These are phyloP conservation scores for Lateolabrax maculatus DNA, from an alignment of 2,797 vertebrate species.

Conservation along the genomic window DNA sequence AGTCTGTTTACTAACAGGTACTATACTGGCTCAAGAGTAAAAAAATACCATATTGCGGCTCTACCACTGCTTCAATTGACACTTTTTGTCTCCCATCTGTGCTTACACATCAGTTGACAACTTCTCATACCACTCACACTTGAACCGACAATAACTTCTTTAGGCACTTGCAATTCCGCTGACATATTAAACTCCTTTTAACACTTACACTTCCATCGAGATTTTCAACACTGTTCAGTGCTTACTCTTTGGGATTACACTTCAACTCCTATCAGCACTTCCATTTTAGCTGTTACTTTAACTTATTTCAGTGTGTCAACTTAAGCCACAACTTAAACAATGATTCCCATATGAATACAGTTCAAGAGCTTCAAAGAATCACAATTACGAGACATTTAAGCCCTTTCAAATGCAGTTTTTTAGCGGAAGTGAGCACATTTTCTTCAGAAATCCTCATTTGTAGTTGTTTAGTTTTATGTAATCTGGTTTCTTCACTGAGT, in stretches of 20 bases:
- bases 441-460: not conserved
- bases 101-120: not conserved
- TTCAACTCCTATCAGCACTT: constrained; percentile 15
- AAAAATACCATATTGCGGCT: not conserved
- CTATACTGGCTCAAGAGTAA: fast-evolving
- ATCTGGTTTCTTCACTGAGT: not conserved
- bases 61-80: not conserved
- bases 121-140: not conserved
- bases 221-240: not conserved
- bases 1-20: not conserved
- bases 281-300: not conserved
- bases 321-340: not conserved
- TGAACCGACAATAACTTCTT: not conserved
- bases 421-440: not conserved
- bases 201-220: not conserved
- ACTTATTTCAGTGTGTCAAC: not conserved
- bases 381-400: not conserved
- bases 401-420: not conserved
- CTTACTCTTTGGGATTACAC: not conserved
- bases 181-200: not conserved
- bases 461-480: not conserved
- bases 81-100: not conserved
- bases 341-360: not conserved
- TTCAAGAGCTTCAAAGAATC: not conserved
- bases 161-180: not conserved